phyloP scores from a whole-genome alignment of 2,888 invertebrate genomes.

The Nesidiocoris tenuis region DNA sequence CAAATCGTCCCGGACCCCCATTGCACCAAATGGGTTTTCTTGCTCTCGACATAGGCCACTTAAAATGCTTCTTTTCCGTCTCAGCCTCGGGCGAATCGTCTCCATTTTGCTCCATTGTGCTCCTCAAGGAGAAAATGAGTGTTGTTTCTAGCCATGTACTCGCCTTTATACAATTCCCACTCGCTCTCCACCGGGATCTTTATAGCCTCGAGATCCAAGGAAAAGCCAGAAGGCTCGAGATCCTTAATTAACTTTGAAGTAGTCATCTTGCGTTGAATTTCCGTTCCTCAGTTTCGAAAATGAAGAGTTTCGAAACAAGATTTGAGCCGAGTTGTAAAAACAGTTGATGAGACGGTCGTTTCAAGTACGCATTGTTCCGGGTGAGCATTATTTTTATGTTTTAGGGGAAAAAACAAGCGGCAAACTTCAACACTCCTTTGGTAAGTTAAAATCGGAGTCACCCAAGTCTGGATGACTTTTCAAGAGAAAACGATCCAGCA shows the following conservation, averaged over 20 bases:
- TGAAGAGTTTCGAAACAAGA: background rate
- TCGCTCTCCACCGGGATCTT: background rate
- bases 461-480: too few species aligned
- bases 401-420: too few species aligned
- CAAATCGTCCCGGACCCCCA: background rate
- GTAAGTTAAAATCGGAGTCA: too few species aligned
- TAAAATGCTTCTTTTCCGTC: background rate
- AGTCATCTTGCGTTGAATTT: background rate
- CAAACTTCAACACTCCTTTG: too few species aligned
- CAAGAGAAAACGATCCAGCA: too few species aligned
- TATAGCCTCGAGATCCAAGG: background rate
- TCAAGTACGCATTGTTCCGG: background rate
- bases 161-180: background rate
- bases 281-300: background rate
- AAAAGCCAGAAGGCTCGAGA: background rate
- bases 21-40: background rate
- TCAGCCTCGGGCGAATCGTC: background rate
- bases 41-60: background rate
- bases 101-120: background rate
- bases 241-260: background rate
- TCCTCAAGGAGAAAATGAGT: background rate
- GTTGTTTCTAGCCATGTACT: background rate
- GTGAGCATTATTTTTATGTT: too few species aligned
- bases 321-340: background rate
- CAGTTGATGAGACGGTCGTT: background rate